phyloP scores from a whole-genome alignment of 2,888 invertebrate genomes.

The Diabrotica balteata region DNA sequence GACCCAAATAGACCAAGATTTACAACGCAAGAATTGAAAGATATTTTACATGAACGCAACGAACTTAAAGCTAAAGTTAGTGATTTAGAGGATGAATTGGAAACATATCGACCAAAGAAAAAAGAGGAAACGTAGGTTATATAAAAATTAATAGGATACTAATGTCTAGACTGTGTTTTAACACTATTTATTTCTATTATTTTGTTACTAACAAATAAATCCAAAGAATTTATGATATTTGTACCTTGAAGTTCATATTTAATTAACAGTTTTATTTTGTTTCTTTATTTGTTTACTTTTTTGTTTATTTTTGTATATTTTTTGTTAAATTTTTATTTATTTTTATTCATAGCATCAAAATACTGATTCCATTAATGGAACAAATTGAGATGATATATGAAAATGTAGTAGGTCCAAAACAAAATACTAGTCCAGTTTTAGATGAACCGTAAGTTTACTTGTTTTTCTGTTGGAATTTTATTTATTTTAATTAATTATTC shows the following conservation, averaged over 20 bases:
- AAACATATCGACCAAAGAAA: conserved; percentile 70
- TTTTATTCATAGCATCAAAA: conserved; percentile 43
- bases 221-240: no score
- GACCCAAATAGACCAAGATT: conserved; percentile 82
- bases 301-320: conserved; percentile 31
- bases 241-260: no score
- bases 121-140: conserved; percentile 62
- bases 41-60: conserved; percentile 90
- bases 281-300: no score
- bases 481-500: conserved; percentile 11
- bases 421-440: conserved; percentile 25
- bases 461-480: conserved; percentile 26
- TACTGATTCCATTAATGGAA: conserved; percentile 45
- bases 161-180: conserved; percentile 2
- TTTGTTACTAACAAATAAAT: neutral
- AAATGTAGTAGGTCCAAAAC: conserved; percentile 37
- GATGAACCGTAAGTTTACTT: conserved; percentile 41
- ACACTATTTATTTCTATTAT: conserved; percentile 27
- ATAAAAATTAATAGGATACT: no score
- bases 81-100: conserved; percentile 92
- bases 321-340: conserved; percentile 36
- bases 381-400: conserved; percentile 49
- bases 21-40: conserved; percentile 83
- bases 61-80: conserved; percentile 91
- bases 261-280: no score